These are phyloP conservation scores for Calycopis cecrops DNA, from an alignment of 1,140 invertebrate genomes.

Conservation along the genomic window DNA sequence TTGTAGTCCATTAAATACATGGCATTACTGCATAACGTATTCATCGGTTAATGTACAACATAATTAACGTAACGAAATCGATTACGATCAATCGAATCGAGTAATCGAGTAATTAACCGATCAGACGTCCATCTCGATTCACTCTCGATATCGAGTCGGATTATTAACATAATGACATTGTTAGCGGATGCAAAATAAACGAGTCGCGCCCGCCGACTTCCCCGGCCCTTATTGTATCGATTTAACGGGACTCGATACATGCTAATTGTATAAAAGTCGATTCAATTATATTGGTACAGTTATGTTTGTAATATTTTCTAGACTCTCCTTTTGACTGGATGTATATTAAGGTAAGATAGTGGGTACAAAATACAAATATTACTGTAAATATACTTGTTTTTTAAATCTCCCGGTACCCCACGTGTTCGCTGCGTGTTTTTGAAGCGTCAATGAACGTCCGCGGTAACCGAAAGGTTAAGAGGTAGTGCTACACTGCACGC, in stretches of 20 bases:
- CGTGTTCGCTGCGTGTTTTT: too few species aligned
- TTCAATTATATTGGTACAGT: neutral
- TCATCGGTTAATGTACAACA: constrained; percentile 11
- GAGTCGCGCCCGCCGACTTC: constrained; percentile 27
- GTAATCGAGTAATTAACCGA: constrained; percentile 33
- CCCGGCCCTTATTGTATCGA: constrained; percentile 11
- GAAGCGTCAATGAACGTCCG: too few species aligned
- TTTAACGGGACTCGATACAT: constrained; percentile 25
- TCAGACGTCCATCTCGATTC: constrained; percentile 33
- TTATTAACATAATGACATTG: constrained; percentile 56
- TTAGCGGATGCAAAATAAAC: constrained; percentile 51
- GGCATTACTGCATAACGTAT: neutral
- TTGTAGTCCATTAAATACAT: too few species aligned
- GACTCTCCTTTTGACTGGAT: too few species aligned
- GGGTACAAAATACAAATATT: too few species aligned
- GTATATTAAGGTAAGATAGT: too few species aligned
- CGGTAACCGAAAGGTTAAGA: too few species aligned
- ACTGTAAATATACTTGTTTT: too few species aligned
- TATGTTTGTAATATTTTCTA: too few species aligned
- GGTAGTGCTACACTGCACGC: too few species aligned
- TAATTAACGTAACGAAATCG: constrained; percentile 26
- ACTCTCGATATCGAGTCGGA: constrained; percentile 43
- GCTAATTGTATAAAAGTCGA: constrained; percentile 28
- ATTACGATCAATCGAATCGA: constrained; percentile 26
- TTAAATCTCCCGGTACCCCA: too few species aligned